These are phyloP conservation scores for Pygoscelis adeliae DNA, from an alignment of 2,113 vertebrate genomes.

Conservation along the genomic window DNA sequence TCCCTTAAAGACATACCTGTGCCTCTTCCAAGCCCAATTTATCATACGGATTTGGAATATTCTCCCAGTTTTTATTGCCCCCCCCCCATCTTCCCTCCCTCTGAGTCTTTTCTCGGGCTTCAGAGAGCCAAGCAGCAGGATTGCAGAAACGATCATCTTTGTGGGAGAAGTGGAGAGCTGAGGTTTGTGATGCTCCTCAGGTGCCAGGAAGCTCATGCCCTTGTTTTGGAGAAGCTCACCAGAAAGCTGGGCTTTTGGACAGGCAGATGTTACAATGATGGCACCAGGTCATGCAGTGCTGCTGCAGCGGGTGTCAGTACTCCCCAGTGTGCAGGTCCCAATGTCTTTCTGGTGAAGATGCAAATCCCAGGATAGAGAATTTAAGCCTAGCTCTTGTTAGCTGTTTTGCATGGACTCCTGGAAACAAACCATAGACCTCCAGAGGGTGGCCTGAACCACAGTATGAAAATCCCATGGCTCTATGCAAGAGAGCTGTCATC, in stretches of 20 bases:
- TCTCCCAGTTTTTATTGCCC: not conserved
- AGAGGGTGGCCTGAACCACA: not conserved
- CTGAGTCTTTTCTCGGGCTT: not conserved
- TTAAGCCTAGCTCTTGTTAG: not conserved
- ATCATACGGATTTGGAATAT: not conserved
- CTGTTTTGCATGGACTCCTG: not conserved
- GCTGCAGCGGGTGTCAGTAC: not conserved
- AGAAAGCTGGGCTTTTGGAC: not conserved
- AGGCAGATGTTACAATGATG: rapidly evolving
- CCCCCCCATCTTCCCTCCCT: not conserved
- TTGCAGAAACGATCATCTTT: not conserved
- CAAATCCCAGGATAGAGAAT: not conserved
- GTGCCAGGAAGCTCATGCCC: not conserved
- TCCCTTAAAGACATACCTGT: not conserved
- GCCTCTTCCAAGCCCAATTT: not conserved
- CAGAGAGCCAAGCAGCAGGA: not conserved
- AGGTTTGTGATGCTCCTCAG: not conserved
- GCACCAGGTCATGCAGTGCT: not conserved
- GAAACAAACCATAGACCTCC: not conserved
- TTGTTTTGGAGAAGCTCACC: not conserved
- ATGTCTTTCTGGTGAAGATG: not conserved
- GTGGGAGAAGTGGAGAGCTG: not conserved
- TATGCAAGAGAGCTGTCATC: rapidly evolving
- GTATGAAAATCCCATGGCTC: not conserved
- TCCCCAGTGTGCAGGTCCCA: not conserved